Evolutionary conservation across 2,113 vertebrate species (phyloP).

Genomic region (Corythaixoides concolor): DNA sequence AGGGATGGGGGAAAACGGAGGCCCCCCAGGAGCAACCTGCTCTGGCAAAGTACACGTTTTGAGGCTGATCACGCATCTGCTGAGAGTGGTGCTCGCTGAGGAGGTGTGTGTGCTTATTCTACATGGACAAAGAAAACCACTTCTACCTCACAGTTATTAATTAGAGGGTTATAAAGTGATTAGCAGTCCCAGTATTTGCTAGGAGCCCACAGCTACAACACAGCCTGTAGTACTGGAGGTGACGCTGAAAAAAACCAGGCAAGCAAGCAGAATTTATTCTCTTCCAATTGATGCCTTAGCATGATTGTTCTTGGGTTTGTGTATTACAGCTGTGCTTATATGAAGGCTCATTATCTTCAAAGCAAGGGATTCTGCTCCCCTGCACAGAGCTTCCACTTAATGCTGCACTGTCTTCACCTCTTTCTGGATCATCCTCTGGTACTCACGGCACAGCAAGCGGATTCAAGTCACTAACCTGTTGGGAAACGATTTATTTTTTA

Average conservation of each 20-base stretch:
- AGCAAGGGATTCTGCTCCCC: neutral
- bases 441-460: neutral
- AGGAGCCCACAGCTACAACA: neutral
- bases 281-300: neutral
- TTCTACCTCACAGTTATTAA: neutral
- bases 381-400: rapidly evolving
- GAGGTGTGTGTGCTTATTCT: neutral
- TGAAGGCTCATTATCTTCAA: neutral
- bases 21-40: neutral
- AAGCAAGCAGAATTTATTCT: neutral
- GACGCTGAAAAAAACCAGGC: neutral
- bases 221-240: no score
- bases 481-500: neutral
- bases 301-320: rapidly evolving
- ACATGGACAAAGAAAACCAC: neutral
- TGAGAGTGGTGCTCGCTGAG: rapidly evolving
- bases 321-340: neutral
- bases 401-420: neutral
- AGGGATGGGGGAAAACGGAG: neutral
- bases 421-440: neutral
- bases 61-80: neutral
- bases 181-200: neutral
- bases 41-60: rapidly evolving
- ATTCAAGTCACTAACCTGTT: neutral
- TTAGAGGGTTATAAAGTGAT: rapidly evolving